Conservation (phyloP, 2,113 vertebrate species). For the Callithrix jacchus region DNA sequence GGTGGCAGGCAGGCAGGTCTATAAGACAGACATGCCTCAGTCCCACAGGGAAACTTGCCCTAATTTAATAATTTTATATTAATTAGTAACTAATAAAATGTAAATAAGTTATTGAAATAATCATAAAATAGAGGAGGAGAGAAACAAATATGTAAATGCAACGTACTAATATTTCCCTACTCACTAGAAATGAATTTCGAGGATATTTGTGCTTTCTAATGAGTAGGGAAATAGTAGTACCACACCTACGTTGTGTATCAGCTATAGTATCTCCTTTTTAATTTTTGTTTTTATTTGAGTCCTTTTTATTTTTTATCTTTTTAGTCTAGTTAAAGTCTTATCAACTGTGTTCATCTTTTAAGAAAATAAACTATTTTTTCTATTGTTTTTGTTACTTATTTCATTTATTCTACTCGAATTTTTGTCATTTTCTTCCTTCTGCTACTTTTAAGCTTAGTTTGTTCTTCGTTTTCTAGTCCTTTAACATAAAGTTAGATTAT, state of each 20-base stretch:
- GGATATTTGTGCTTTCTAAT: too few species aligned
- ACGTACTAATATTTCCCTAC: background rate
- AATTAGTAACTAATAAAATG: too few species aligned
- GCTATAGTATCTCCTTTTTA: background rate
- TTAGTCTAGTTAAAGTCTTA: background rate
- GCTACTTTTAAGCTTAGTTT: background rate
- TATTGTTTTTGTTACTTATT: background rate
- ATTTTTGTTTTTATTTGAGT: background rate
- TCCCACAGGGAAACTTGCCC: too few species aligned
- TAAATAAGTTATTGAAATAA: background rate
- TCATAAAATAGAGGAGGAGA: background rate
- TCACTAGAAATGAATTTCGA: background rate
- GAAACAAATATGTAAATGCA: background rate
- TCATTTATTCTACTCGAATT: background rate
- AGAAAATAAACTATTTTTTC: background rate
- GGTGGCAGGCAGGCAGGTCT: too few species aligned
- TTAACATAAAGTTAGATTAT: background rate
- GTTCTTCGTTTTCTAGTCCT: background rate
- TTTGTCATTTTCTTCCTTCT: background rate
- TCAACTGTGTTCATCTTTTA: background rate
- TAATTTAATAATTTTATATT: too few species aligned
- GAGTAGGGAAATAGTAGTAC: too few species aligned
- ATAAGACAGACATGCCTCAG: too few species aligned
- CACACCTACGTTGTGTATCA: background rate
- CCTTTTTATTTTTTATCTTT: background rate